Evolutionary conservation across 2,113 vertebrate genomes (phyloP), one percentile per base, ranked within the genome.

Genomic region (Indicator indicator): DNA sequence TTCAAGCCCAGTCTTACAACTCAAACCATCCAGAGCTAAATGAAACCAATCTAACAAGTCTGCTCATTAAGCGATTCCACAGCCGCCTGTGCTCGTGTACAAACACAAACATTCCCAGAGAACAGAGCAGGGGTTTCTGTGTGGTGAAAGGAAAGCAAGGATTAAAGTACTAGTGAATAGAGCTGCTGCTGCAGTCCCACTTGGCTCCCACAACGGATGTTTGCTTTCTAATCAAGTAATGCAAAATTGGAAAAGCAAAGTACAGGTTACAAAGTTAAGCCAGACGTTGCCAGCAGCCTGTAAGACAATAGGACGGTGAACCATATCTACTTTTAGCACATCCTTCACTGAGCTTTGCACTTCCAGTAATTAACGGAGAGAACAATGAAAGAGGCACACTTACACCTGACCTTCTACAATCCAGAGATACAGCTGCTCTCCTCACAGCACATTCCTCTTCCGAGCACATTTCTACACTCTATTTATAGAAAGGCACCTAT

Each of bases 221-320:
- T 95, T 96, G 87, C 81, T 6, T 33, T 20, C 67, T 40, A 48
- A 79, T 27, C 55, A 24, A 73, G 80, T 40, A 3, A 44, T 83
- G 80, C 24, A 33, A 55, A 79, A 75, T 16, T 27, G 1, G 24
- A 87, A 75, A 89, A 93, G 63, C 80, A 94, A 88, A 83, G 84
- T 76, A 48, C 74, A 77, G 91, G 88, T 93, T 94, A 73, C 12
- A 36, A 90, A 95, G 89, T 93, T 70, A 67, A 89, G 80, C 72
- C 48, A 89, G 88, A 90, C 36, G 0, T 10, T n/a, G 90, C 87
- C 19, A 80, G 44, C 52, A 87, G 88, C 75, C 40, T 11, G 40
- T 16, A 48, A 88, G 83, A 97, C 97, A 97, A 96, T 95, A 88
- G 94, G 86, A 88, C 0, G 7, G 76, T 75, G 84, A 93, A 44